Percentiles rank a stretch among this genome's conserved stretches.
These are phyloP conservation scores for Chamaea fasciata DNA, from an alignment of 2,113 vertebrate genomes.

Conservation along the genomic window DNA sequence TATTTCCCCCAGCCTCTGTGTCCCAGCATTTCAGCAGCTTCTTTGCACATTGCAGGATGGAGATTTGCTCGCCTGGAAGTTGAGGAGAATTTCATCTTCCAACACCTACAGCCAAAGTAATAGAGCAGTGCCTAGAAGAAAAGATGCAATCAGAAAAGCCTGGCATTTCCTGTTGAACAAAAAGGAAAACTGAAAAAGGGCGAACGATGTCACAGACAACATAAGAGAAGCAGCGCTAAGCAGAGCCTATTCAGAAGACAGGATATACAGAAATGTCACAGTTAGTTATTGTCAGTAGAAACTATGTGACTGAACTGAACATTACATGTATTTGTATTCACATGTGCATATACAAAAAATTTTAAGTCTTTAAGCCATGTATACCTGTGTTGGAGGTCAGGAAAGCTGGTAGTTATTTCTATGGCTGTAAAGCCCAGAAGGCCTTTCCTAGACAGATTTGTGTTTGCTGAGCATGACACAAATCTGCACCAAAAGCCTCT, in stretches of 20 bases:
- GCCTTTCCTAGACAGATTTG: background rate
- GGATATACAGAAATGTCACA: background rate
- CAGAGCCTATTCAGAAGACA: background rate
- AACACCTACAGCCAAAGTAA: fast-evolving
- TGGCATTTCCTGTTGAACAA: background rate
- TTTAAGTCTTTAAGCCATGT: background rate
- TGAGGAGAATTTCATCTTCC: background rate
- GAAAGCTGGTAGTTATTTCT: background rate
- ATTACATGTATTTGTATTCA: background rate
- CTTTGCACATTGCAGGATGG: background rate
- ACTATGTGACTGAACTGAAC: background rate
- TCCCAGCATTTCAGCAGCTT: background rate
- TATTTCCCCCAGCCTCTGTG: background rate
- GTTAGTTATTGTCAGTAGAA: background rate
- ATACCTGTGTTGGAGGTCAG: background rate
- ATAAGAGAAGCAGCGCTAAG: background rate
- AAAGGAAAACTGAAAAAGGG: background rate
- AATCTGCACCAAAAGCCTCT: background rate
- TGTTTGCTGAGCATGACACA: background rate
- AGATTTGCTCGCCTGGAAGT: background rate
- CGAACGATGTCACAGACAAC: background rate
- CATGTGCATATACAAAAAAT: background rate
- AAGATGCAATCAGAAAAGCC: background rate
- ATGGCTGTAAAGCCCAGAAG: background rate
- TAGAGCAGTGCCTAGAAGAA: background rate